Percentiles rank a stretch among this genome's conserved stretches.
phyloP scores from a whole-genome alignment of 1,140 invertebrate species.

The Sarcophaga bullata region DNA sequence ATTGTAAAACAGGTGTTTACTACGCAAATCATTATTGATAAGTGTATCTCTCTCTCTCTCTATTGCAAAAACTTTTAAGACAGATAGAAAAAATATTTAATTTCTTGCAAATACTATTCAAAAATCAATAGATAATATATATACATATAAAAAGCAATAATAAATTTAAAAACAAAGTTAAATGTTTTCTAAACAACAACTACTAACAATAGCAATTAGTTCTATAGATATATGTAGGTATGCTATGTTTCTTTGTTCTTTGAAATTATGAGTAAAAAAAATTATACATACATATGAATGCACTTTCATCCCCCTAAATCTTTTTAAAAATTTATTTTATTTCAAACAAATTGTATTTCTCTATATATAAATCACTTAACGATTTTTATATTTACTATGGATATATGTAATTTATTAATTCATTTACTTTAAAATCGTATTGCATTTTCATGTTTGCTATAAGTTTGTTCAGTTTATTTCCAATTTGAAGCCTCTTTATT shows the following conservation, averaged over 20 bases:
- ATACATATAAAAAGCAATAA: neutral
- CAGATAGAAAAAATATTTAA: neutral
- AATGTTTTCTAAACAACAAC: neutral
- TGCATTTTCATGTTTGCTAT: too few species aligned
- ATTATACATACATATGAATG: neutral
- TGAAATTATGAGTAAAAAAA: neutral
- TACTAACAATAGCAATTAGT: neutral
- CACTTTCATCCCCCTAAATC: neutral
- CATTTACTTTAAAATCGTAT: too few species aligned
- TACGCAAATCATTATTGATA: too few species aligned
- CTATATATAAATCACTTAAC: neutral
- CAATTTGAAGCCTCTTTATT: neutral
- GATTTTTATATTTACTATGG: neutral
- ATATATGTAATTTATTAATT: neutral
- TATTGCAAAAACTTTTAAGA: neutral
- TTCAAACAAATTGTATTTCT: neutral
- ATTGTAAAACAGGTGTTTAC: neutral
- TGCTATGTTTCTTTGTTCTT: conserved; percentile 17
- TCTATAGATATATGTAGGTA: neutral
- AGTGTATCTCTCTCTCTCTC: neutral
- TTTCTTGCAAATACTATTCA: neutral
- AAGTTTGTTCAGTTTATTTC: neutral
- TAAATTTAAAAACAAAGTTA: neutral
- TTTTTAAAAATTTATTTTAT: neutral
- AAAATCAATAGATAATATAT: conserved; percentile 7